These are phyloP conservation scores for Triplophysa dalaica DNA, from an alignment of 2,113 vertebrate species.

Conservation along the genomic window DNA sequence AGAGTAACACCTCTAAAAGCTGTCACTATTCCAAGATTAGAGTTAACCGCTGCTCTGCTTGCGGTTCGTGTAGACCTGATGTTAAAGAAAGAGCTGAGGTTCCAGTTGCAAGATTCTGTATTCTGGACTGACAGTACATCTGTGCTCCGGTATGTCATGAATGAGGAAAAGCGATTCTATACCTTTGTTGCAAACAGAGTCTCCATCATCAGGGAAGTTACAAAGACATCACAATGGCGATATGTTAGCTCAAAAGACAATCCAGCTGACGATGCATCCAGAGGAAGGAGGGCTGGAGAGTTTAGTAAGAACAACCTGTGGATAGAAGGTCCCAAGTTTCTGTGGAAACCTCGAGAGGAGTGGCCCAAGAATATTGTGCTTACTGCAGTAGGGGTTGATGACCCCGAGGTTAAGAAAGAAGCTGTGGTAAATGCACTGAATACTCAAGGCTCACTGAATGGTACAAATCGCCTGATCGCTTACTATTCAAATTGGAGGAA, in stretches of 20 bases:
- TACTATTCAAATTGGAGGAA: too few relatives aligned
- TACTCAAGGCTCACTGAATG: too few relatives aligned
- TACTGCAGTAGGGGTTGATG: neutral
- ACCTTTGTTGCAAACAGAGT: neutral
- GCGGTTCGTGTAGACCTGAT: neutral
- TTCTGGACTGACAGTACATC: neutral
- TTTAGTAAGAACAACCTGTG: neutral
- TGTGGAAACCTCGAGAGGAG: neutral
- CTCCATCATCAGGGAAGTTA: neutral
- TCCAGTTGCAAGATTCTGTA: neutral
- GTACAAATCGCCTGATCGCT: too few relatives aligned
- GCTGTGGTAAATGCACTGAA: neutral
- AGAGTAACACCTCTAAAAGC: too few relatives aligned
- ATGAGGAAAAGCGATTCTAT: neutral
- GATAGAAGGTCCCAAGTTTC: neutral
- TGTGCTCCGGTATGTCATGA: neutral
- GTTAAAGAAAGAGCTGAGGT: neutral
- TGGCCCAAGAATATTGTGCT: neutral
- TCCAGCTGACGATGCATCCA: neutral
- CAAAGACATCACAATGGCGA: neutral
- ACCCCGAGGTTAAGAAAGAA: neutral
- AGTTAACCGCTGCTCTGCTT: neutral
- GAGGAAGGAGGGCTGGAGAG: neutral
- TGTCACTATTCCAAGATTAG: neutral
- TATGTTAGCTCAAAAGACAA: neutral